Evolutionary conservation across 2,113 vertebrate genomes (phyloP), one percentile per base, ranked within the genome.

Genomic region (Nanorana parkeri): DNA sequence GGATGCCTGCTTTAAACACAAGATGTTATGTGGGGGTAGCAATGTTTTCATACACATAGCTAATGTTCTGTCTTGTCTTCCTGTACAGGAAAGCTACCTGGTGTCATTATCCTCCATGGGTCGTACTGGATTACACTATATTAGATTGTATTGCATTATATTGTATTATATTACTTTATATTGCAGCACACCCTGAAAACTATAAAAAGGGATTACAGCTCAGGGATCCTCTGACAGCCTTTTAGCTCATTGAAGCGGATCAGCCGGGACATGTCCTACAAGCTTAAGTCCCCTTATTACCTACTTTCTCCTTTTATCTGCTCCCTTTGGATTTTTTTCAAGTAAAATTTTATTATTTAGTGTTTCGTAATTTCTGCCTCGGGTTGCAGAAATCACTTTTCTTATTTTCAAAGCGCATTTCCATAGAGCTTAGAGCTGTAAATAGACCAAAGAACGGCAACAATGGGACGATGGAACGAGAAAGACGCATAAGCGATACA

Each of bases 251-350:
- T 77, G 36, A 77, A 21, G 54, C 65, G 63, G 51, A 65, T 77
- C 60, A 66, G 36, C 17, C 19, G 41, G 61, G 60, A 66, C 61
- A 55, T 65, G 75, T 66, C 41, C 60, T 77, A 65, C 60, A 77
- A 29, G 23, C 75, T 66, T 77, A 77, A 65, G 23, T 66, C 41
- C 66, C 32, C 75, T 77, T 77, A 64, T 65, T 77, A 54, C 75
- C 29, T n/a, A 36, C 20, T 13, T 60, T 77, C 24, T 77, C 60
- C 66, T 28, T 77, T 54, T 19, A 66, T 77, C 36, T 77, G 61
- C 29, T 77, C 23, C 41, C 58, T 77, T 54, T 77, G 24, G 75
- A 66, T 29, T 77, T 76, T 76, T 76, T 76, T 76, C 58, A 63
- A 76, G 73, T 51, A 51, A 63, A 63, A 76, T 60, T 41, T 76